A percentile compares a stretch with the other conserved stretches of the same genome.
These are phyloP conservation scores for Ophiodon elongatus DNA, from an alignment of 2,113 vertebrate genomes.

Conservation along the genomic window DNA sequence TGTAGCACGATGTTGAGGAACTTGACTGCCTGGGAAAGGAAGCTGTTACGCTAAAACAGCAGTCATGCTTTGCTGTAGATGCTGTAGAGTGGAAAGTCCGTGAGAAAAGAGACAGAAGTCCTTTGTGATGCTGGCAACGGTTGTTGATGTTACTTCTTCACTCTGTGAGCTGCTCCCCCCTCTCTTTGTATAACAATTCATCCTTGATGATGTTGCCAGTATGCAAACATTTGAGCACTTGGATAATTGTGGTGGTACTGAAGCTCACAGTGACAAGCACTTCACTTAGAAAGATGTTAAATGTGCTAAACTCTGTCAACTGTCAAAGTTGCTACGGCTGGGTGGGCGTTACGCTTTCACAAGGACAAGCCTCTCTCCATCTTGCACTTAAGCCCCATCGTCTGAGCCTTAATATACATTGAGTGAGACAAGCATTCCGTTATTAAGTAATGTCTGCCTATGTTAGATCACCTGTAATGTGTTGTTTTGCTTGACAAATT, in stretches of 20 bases:
- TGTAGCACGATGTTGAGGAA: not conserved
- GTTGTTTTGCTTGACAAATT: not conserved
- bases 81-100: not conserved
- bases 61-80: slow-evolving; percentile 2
- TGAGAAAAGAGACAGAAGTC: not conserved
- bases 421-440: too few species aligned
- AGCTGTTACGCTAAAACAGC: not conserved
- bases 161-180: not conserved
- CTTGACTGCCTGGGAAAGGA: not conserved
- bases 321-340: not conserved
- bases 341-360: not conserved
- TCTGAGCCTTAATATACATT: not conserved
- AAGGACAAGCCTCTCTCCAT: too few species aligned
- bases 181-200: not conserved
- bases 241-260: not conserved
- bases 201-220: not conserved
- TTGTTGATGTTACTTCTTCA: not conserved
- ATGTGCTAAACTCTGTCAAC: not conserved
- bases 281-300: not conserved
- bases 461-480: not conserved
- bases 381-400: too few species aligned
- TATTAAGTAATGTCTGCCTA: not conserved
- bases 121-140: not conserved
- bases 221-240: not conserved
- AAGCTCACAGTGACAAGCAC: not conserved